Percentiles rank a stretch among this genome's conserved stretches.
phyloP scores from a whole-genome alignment of 2,113 vertebrate genomes.

The Corythaeola cristata region DNA sequence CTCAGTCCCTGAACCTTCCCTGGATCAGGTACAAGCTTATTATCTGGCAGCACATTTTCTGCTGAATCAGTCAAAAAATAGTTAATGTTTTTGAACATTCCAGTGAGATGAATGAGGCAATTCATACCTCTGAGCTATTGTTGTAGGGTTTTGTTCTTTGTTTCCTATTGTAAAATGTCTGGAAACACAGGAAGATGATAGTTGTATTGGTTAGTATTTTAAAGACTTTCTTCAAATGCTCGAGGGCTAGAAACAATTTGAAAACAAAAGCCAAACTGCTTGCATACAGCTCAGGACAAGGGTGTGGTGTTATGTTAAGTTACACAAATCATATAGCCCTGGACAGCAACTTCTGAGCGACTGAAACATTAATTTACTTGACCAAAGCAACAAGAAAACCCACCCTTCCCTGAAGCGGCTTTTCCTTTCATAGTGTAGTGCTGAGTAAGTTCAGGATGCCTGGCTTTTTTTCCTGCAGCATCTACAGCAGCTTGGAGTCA shows the following conservation, averaged over 20 bases:
- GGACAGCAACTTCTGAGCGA: not conserved
- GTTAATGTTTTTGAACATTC: conserved; percentile 71
- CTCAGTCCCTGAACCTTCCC: not conserved
- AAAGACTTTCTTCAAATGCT: conserved; percentile 55
- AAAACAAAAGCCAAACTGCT: not conserved
- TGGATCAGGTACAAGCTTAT: not conserved
- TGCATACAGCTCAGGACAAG: not conserved
- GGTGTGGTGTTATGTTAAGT: not conserved
- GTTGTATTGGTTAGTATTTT: conserved; percentile 48
- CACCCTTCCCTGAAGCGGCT: not conserved
- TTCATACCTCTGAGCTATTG: conserved; percentile 67
- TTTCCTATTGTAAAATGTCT: conserved; percentile 68
- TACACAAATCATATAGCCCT: not conserved
- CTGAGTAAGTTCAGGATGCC: not conserved
- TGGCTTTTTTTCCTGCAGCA: not conserved
- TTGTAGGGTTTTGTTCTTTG: conserved; percentile 65
- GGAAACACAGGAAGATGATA: conserved; percentile 68
- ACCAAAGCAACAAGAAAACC: not conserved
- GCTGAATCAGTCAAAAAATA: conserved; percentile 64
- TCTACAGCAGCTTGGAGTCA: not conserved
- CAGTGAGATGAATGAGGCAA: conserved; percentile 68
- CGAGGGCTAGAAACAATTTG: not conserved
- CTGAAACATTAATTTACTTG: not conserved
- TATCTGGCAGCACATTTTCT: conserved; percentile 15
- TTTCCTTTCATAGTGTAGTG: not conserved